These are phyloP conservation scores for Metopolophium dirhodum DNA, from an alignment of 1,140 invertebrate genomes.

Conservation along the genomic window DNA sequence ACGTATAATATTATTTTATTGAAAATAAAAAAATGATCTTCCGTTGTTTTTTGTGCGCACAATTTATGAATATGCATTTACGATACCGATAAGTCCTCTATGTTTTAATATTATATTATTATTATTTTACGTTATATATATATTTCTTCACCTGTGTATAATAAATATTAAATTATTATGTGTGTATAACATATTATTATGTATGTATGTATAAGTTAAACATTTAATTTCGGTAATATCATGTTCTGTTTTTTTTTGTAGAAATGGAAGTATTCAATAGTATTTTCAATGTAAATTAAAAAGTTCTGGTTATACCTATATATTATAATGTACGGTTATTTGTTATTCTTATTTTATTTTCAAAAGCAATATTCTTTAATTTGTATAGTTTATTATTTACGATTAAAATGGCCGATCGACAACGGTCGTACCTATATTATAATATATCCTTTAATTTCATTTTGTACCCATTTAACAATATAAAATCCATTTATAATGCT, in stretches of 20 bases:
- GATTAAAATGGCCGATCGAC: not conserved
- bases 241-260: not conserved
- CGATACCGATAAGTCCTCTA: not conserved
- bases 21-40: not conserved
- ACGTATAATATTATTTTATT: not conserved
- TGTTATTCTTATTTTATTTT: constrained; percentile 2
- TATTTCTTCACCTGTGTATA: not conserved
- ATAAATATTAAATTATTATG: not conserved
- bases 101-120: not conserved
- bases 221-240: not conserved
- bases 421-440: not conserved
- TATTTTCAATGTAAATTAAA: constrained; percentile 4
- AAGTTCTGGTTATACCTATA: not conserved
- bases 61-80: not conserved
- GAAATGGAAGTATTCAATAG: not conserved
- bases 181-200: not conserved
- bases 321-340: not conserved
- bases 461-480: not conserved
- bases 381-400: constrained; percentile 11
- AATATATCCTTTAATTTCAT: not conserved
- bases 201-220: not conserved
- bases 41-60: not conserved
- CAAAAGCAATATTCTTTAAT: not conserved
- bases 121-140: not conserved
- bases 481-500: not conserved